Base-by-base conservation (phyloP, 2,797 vertebrate species). In the Silurus aristotelis region DNA sequence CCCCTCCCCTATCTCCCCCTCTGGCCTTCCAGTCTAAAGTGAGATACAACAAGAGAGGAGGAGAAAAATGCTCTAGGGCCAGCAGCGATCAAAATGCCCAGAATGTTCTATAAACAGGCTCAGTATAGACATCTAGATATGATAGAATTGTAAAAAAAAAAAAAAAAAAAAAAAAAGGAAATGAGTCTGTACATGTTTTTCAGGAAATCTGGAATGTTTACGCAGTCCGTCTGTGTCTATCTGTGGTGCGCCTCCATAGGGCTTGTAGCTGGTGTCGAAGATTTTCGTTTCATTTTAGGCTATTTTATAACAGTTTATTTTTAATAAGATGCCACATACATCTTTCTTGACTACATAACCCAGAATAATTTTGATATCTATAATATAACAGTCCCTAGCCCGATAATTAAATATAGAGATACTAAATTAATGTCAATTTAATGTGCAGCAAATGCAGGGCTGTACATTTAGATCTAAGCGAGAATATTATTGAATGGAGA, bases 71-170 rank as follows among this genome's bases (percentile, higher is more conserved):
- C 58, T 84, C 27, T 79, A 38, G 67, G 83, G 76, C 82, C 84
- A 84, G 12, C 55, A 75, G 83, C 72, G 46, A 66, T 77, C 52
- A 56, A 85, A 84, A 86, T 70, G 76, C 31, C 81, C 63, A 83
- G 83, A 87, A 84, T 52, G n/a, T 72, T 90, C 72, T 79, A 85
- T 83, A 84, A 87, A 85, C 80, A 82, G 66, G 63, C 78, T 80
- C 67, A 77, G 60, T 82, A 76, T 48, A 83, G 85, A 80, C 80
- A 85, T 63, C 31, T 25, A 75, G 73, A 84, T 85, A 71, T 25
- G 27, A 80, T 56, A 43, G 46, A 8, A 52, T 73, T 68, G 71
- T n/a, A 66, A 67, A 70, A 66, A 80, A 52, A 52, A 52, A 70
- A 66, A 80, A 52, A 52, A 52, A 80, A 66, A 67, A 70, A 66